A percentile compares a stretch with the other conserved stretches of the same genome.
Evolutionary conservation across 2,888 invertebrate species (phyloP).

Genomic region (Dynastes tityus): DNA sequence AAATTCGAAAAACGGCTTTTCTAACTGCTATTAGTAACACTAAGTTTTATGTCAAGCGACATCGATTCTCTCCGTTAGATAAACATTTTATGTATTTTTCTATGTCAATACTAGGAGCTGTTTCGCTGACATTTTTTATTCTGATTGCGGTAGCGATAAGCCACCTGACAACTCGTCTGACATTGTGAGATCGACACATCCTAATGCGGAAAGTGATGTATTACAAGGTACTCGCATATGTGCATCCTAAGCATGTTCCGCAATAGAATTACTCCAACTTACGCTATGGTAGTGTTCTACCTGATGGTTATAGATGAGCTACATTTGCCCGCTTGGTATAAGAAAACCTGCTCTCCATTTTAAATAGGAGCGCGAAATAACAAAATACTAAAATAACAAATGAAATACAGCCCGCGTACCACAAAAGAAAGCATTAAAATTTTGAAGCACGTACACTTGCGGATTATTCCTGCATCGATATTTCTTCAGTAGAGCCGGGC

Average conservation of each 20-base stretch:
- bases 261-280: background rate
- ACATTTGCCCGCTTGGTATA: background rate
- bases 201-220: background rate
- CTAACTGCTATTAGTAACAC: no score
- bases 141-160: background rate
- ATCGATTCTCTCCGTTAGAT: no score
- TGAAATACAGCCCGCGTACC: background rate
- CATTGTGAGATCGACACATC: background rate
- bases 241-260: background rate
- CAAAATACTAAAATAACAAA: constrained; percentile 29
- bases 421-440: constrained; percentile 38
- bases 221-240: background rate
- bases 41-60: no score
- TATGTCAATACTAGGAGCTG: background rate
- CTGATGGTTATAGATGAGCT: background rate
- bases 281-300: background rate
- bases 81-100: no score
- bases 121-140: background rate
- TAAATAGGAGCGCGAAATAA: constrained; percentile 19
- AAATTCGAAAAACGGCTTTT: no score
- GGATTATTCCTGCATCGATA: constrained; percentile 38
- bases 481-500: background rate
- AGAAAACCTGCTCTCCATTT: constrained; percentile 25
- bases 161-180: background rate
- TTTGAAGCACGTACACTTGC: constrained; percentile 43